Evolutionary conservation across 2,888 invertebrate genomes (phyloP), one percentile per base, ranked within the genome.

Genomic region (Endotricha flammealis): DNA sequence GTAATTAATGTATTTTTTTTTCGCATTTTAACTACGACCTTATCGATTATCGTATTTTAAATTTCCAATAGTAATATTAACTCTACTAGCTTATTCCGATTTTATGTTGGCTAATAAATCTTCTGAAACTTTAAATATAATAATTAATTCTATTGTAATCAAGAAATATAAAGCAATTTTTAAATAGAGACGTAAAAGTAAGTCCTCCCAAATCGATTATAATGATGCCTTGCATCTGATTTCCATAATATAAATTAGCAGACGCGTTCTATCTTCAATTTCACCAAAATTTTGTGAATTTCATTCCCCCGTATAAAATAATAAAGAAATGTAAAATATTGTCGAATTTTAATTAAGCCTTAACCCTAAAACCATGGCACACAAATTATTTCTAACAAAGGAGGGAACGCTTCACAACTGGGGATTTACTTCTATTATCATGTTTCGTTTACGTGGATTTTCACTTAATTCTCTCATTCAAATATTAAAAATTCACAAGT

Each of bases 381-480:
- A 72, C 64, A 81, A 81, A 80, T 71, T 79, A 80, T 72, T 67
- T 70, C 73, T 80, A 81, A 81, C 74, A 72, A 69, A 82, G 85
- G 86, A 85, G 80, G 86, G 86, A 85, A 73, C 75, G 56, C 62
- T 72, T 85, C 86, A 86, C 86, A 86, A 85, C 83, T 69, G 74
- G 75, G 64, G 48, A 64, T 64, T n/a, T 57, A 58, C 53, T 20
- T 57, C 53, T 63, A 65, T 64, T 58, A 62, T 58, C 53, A 38
- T 56, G 49, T 53, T 68, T 68, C 59, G 57, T 65, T 71, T 48
- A 49, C 57, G 52, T 55, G 43, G 56, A 52, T 49, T 55, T 50
- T 48, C 46, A 47, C 47, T 47, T 58, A 62, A 54, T 44, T 58
- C 49, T 58, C 55, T 56, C 56, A 48, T 57, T 48, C 42, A 58